Percentiles rank a stretch among this genome's conserved stretches.
phyloP scores from a whole-genome alignment of 2,113 vertebrate genomes.

The Gymnorhina tibicen region DNA sequence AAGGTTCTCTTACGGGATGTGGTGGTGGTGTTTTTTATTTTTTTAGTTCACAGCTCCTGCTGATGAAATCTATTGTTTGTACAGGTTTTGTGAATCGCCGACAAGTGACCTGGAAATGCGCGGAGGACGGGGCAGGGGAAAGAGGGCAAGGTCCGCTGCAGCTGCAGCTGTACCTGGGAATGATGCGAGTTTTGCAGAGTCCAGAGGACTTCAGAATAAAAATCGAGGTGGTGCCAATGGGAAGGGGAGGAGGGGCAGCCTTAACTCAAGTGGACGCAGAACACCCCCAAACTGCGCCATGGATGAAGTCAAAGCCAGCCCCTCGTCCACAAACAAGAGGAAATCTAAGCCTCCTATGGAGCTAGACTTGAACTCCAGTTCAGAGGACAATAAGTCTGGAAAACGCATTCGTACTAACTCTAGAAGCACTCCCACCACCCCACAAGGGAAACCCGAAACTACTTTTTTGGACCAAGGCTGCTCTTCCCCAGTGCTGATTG shows the following conservation, averaged over 20 bases:
- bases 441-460: constrained; percentile 89
- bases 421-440: constrained; percentile 92
- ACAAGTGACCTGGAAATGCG: constrained; percentile 93
- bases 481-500: constrained; percentile 92
- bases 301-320: constrained; percentile 89
- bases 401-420: constrained; percentile 94
- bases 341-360: constrained; percentile 92
- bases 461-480: constrained; percentile 93
- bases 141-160: constrained; percentile 85
- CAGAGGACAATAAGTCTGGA: constrained; percentile 87
- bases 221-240: constrained; percentile 88
- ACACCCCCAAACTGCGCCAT: constrained; percentile 87
- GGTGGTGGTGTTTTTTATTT: neutral
- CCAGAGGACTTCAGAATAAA: constrained; percentile 88
- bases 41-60: neutral
- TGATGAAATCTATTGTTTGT: constrained; percentile 32
- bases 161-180: constrained; percentile 74
- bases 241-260: constrained; percentile 90
- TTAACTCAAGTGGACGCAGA: constrained; percentile 88
- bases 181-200: constrained; percentile 81
- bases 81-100: constrained; percentile 96
- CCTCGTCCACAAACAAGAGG: constrained; percentile 84
- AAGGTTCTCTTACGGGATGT: neutral
- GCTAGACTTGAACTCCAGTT: constrained; percentile 88
- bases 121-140: constrained; percentile 90